phyloP scores from a whole-genome alignment of 2,797 vertebrate genomes.

The Argya squamiceps region DNA sequence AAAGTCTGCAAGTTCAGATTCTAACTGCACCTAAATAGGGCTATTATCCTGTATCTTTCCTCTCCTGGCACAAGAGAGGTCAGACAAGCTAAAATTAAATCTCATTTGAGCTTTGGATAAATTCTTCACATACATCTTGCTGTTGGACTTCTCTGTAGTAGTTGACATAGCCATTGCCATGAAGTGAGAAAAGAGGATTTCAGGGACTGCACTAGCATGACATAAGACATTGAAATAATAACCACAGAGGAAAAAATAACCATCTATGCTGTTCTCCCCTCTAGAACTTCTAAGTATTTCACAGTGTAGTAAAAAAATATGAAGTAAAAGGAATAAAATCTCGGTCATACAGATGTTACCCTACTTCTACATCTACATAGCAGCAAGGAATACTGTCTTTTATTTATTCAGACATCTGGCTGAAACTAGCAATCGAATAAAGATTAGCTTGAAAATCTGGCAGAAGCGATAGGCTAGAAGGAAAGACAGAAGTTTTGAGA shows the following conservation, averaged over 20 bases:
- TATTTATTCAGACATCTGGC: not conserved
- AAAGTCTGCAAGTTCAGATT: not conserved
- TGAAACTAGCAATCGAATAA: not conserved
- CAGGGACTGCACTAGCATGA: not conserved
- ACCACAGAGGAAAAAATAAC: not conserved
- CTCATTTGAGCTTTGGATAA: not conserved
- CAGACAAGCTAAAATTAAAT: not conserved
- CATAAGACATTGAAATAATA: not conserved
- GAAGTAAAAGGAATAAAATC: not conserved
- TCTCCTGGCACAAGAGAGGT: not conserved
- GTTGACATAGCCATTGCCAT: not conserved
- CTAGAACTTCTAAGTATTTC: not conserved
- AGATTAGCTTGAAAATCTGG: not conserved
- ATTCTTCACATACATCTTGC: not conserved
- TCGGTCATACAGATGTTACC: not conserved
- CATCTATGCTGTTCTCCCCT: not conserved
- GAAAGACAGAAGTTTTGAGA: not conserved
- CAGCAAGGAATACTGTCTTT: not conserved
- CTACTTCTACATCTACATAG: not conserved
- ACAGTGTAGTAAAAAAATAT: not conserved
- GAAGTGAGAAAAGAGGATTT: not conserved
- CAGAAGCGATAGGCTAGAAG: not conserved
- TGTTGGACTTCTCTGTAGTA: not conserved
- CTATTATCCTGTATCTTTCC: not conserved
- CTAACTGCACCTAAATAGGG: not conserved